A percentile compares a stretch with the other conserved stretches of the same genome.
These are phyloP conservation scores for Brachionichthys hirsutus DNA, from an alignment of 2,113 vertebrate species.

Conservation along the genomic window DNA sequence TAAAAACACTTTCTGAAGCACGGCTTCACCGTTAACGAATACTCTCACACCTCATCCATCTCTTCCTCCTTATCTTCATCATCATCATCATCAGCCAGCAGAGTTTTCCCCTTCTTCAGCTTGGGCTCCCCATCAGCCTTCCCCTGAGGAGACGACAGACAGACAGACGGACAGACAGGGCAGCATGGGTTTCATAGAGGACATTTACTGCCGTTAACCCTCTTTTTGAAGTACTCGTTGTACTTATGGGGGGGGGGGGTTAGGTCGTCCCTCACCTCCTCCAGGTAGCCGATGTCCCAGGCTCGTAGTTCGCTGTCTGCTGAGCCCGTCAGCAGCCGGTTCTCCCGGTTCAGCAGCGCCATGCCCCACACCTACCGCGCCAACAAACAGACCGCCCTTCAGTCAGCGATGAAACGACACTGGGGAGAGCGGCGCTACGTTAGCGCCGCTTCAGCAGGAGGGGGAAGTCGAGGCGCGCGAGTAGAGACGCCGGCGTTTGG, in stretches of 20 bases:
- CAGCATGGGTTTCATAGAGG: neutral
- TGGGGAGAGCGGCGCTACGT: too few relatives aligned
- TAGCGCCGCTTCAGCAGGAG: too few relatives aligned
- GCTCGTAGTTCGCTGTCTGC: constrained; percentile 93
- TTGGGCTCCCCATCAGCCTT: constrained; percentile 83
- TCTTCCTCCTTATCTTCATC: constrained; percentile 73
- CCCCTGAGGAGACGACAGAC: constrained; percentile 61
- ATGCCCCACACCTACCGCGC: constrained; percentile 90
- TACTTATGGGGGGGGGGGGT: too few relatives aligned
- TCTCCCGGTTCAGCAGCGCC: constrained; percentile 84
- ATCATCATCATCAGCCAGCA: constrained; percentile 58
- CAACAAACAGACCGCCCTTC: constrained; percentile 2
- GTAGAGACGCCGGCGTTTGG: too few relatives aligned
- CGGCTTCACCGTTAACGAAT: neutral
- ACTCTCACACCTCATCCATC: constrained; percentile 80
- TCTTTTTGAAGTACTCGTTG: too few relatives aligned
- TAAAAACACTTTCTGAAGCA: neutral
- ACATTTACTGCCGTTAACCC: neutral
- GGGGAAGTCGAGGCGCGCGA: too few relatives aligned
- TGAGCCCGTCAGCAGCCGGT: constrained; percentile 86
- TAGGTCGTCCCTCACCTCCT: constrained; percentile 77
- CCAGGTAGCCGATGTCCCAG: constrained; percentile 85
- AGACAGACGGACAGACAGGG: neutral
- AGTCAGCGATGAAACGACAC: neutral
- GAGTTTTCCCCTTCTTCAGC: constrained; percentile 84